Base-by-base conservation (phyloP, 2,797 vertebrate genomes). In the Oreortyx pictus region DNA sequence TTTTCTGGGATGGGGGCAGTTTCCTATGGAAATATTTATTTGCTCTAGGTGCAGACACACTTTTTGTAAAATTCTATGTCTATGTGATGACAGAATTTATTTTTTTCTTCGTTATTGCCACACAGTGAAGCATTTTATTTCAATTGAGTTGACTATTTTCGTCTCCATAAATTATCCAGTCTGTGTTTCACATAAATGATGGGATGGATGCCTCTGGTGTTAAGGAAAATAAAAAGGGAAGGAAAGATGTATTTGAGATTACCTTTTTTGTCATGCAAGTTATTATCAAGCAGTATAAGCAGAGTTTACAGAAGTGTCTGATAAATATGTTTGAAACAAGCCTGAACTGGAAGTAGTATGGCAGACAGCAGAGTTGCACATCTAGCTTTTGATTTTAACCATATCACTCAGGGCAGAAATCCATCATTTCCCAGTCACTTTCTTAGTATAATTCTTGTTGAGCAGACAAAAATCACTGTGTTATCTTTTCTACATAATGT, bases 21-120 rank as follows among this genome's bases (percentile, higher is more conserved):
- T 95, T 90, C 13, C 2, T 59, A 4, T 83, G 87, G 84, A 96
- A 95, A 89, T 82, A 90, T 96, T 75, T 27, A 92, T 97, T 96
- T 92, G 81, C 76, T 93, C 44, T 82, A 71, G 66, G 82, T 83
- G 52, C 46, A 37, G 88, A 61, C 91, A 88, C 82, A 87, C 80
- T 83, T 90, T 85, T 85, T 23, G 4, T 67, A 90, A 89, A 93
- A 93, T 37, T 78, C 82, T 90, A 68, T 96, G 96, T 96, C 92
- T 97, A 74, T 90, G 88, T 92, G 92, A 96, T 91, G 96, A 97
- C 66, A 95, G 96, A 90, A 96, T 97, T 95, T 96, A 96, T 97
- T 97, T 95, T 67, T 59, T 95, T 97, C 82, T 76, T 97, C 96
- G 94, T 77, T 96, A 91, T 91, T 95, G 91, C 92, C 6, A 73